phyloP scores from a whole-genome alignment of 1,140 invertebrate genomes.

The Batillaria attramentaria region DNA sequence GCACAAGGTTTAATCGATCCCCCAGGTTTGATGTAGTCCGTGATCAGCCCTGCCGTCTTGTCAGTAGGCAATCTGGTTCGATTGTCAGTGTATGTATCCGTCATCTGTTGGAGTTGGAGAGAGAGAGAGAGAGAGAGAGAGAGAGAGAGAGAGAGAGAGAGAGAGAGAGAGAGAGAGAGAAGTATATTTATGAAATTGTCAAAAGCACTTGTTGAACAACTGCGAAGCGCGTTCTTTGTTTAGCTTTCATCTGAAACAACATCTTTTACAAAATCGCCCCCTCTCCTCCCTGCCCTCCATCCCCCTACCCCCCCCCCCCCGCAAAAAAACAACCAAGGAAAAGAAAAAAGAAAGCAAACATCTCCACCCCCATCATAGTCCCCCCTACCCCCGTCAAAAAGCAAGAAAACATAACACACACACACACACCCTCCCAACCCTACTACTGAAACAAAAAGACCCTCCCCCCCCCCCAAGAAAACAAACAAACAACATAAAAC shows the following conservation, averaged over 20 bases:
- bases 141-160: constrained; percentile 9
- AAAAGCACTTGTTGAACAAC: not conserved
- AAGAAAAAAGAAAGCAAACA: not conserved
- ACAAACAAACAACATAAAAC: not conserved
- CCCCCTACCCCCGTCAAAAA: not conserved
- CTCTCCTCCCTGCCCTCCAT: too few relatives aligned
- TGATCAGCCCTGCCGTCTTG: too few relatives aligned
- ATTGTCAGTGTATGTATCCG: not conserved
- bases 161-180: constrained; percentile 18
- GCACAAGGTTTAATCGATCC: too few relatives aligned
- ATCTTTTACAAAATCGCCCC: too few relatives aligned
- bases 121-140: not conserved
- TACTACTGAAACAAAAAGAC: not conserved
- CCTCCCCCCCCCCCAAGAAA: not conserved
- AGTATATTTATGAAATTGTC: not conserved
- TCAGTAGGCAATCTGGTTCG: too few relatives aligned
- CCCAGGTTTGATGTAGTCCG: too few relatives aligned
- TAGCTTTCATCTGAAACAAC: not conserved
- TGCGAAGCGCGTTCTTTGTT: too few relatives aligned
- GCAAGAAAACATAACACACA: not conserved
- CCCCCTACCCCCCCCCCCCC: too few relatives aligned
- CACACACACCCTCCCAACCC: not conserved
- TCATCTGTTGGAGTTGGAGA: not conserved
- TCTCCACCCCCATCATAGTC: not conserved
- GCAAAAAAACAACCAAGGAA: not conserved